Base-by-base conservation (phyloP, 1,140 invertebrate species). In the Apocrypta bakeri region DNA sequence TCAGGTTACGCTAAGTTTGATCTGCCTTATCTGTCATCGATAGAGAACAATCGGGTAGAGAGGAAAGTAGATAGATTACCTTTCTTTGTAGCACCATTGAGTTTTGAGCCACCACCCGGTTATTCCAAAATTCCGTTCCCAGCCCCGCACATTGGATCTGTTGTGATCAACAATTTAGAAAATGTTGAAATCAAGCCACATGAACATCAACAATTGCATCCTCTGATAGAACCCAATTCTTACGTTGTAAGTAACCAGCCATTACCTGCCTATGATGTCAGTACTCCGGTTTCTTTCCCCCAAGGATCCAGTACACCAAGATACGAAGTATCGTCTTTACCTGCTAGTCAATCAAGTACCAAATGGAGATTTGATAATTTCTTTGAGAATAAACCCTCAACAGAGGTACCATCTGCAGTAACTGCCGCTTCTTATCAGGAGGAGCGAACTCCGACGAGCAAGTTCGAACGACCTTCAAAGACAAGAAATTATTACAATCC, bases 121-220 rank as follows among this genome's bases (percentile, higher is more conserved):
- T 97, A 96, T 87, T 95, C 96, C 0, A 97, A 97, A 90, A 97
- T 97, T 79, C 94, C 96, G 0, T 94, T 97, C 87, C 96, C 96
- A 1, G 95, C 96, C 0, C 96, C 96, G 1, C 96, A 97, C 88
- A 96, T 97, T 4, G 96, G 96, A 3, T 97, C 96, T 1, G 95
- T 97, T 17, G 95, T 97, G 1, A 93, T 97, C 1, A 95, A 94
- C 85, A 89, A 86, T 1, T 27, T 90, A 3, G 88, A 90, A 25
- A 88, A 87, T 63, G 27, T 74, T 37, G 74, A 85, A 40, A 2
- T 17, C n/a, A 82, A 75, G 25, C 72, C 81, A 1, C 79, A 84
- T 14, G 83, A 87, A 0, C 82, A 87, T 66, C 84, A 84, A 1
- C 88, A 88, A 79, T 82, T 87, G 1, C 90, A 80, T 12, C 83